Base-by-base conservation (phyloP, 2,797 vertebrate species). In the Falco rusticolus region DNA sequence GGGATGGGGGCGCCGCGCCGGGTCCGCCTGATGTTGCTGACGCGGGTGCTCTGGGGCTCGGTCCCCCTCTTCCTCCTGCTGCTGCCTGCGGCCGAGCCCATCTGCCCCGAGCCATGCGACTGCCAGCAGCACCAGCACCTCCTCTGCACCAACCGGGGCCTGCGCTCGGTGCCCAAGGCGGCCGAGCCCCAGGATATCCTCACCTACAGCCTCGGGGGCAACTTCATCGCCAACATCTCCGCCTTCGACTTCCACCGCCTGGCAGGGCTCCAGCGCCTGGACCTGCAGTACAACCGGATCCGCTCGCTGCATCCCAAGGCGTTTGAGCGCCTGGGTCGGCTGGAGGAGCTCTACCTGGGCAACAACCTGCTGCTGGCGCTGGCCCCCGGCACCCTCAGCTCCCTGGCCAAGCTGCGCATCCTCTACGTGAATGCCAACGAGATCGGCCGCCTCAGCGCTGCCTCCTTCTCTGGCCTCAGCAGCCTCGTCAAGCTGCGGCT, bases 221-320 rank as follows among this genome's bases (percentile, higher is more conserved):
- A 99, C 97, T 99, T 99, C 96, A 99, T 99, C 39, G 66, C 96
- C 50, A 99, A 99, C 97, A 97, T 99, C 97, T 99, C 98, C 4
- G 98, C 98, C 57, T 97, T 98, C 29, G 99, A 99, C 97, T 99
- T 99, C 94, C 95, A 97, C 50, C 98, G 98, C 81, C 98, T 99
- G 94, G 97, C 97, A 25, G 98, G 98, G 95, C 98, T 99, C 39
- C 97, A 98, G 82, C 97, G 99, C 75, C 97, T 99, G 89, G 99
- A 99, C 96, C 92, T 99, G 91, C 99, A 99, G 94, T 99, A 99
- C 96, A 99, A 99, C 94, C 98, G 98, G 85, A 99, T 99, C 93
- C 98, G 98, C 64, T 97, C 77, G 3, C 97, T 99, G 59, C 99
- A 99, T 47, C 98, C 98, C 11, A 98, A 98, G 95, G 98, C 99